Evolutionary conservation across 2,113 vertebrate genomes (phyloP), one percentile per base, ranked within the genome.

Genomic region (Spermophilus dauricus): DNA sequence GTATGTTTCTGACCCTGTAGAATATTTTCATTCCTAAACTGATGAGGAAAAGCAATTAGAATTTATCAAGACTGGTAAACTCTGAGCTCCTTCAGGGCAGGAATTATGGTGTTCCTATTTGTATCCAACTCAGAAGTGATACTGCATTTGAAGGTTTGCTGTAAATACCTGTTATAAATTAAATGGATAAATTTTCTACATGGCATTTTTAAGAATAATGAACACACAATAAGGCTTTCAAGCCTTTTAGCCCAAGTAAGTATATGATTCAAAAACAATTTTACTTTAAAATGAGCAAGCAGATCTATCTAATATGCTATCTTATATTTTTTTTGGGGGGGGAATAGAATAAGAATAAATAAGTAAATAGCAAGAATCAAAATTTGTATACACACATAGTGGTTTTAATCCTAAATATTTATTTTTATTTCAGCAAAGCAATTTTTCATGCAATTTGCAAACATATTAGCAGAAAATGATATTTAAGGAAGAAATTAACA

Each of bases 401-500:
- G 4, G 16, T 73, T 95, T 96, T 90, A 10, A 72, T 85, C 81
- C 42, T 90, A 28, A 75, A 56, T 24, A 69, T 72, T 67, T 9
- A 24, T 65, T 82, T 89, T 88, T 48, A 48, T 28, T 86, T 69
- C 18, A 30, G 39, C 24, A 78, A 48, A 84, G 78, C 75, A 37
- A 6, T 13, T 61, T 73, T 53, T 86, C n/a, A 48, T 6, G 73
- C 10, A 94, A 42, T 32, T 11, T 73, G 39, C 81, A 85, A 56
- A 53, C 76, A 30, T 22, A 84, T 76, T 63, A 63, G 39, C 3
- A 63, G 58, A 84, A 94, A 85, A 96, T 78, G 26, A 32, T n/a
- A 18, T 26, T 63, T 70, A 61, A 58, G 77, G 20, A 86, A 77
- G 82, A 92, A 93, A 85, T 65, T 77, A 94, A 70, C 73, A 96